A percentile compares a stretch with the other conserved stretches of the same genome.
These are phyloP conservation scores for Erithacus rubecula DNA, from an alignment of 2,797 vertebrate species.

Conservation along the genomic window DNA sequence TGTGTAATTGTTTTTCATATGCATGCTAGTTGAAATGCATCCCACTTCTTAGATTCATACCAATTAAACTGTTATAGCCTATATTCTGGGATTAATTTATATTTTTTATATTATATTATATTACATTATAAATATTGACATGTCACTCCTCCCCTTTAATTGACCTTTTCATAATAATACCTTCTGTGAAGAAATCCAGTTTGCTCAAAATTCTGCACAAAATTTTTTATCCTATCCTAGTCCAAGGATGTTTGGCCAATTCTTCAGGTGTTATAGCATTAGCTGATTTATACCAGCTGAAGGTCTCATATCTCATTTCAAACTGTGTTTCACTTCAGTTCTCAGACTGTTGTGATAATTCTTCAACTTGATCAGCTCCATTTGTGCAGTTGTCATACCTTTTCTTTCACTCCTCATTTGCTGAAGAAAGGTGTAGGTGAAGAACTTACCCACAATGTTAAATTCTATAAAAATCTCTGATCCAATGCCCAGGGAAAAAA, in stretches of 20 bases:
- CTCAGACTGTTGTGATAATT: neutral
- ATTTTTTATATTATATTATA: neutral
- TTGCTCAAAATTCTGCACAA: neutral
- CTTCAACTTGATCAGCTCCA: neutral
- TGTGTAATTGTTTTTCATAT: slow-evolving; percentile 46
- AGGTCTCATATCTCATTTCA: neutral
- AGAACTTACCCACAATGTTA: neutral
- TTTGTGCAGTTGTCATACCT: neutral
- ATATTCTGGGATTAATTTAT: slow-evolving; percentile 25
- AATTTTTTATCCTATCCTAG: neutral
- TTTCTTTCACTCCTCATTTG: neutral
- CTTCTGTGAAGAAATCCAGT: neutral
- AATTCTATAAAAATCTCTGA: neutral
- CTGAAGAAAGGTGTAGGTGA: neutral
- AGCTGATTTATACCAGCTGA: neutral
- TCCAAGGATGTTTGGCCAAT: neutral
- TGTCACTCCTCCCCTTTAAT: slow-evolving; percentile 9
- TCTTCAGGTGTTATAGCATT: neutral
- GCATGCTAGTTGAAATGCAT: slow-evolving; percentile 4
- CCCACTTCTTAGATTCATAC: neutral
- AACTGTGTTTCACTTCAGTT: neutral
- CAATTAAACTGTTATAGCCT: slow-evolving; percentile 33
- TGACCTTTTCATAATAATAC: neutral
- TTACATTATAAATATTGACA: slow-evolving; percentile 27
- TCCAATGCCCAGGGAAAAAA: neutral